These are phyloP conservation scores for Drosophila helvetica DNA, from an alignment of 2,888 invertebrate genomes.

Conservation along the genomic window DNA sequence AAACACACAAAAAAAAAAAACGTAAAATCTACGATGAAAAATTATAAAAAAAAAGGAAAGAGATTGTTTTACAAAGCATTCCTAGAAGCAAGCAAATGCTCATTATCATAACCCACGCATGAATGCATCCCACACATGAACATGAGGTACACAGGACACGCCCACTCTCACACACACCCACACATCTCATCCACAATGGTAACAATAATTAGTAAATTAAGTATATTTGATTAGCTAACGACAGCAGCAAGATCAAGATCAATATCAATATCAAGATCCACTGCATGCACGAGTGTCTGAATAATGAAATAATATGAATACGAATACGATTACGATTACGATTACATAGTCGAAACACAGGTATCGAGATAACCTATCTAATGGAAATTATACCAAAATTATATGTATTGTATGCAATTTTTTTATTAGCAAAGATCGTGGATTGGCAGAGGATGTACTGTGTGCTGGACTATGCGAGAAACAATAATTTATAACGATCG, in stretches of 20 bases:
- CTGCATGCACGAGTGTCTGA: conserved; percentile 60
- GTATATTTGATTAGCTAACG: conserved; percentile 65
- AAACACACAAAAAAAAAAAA: conserved; percentile 9
- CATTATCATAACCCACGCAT: conserved; percentile 60
- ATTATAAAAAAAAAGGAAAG: conserved; percentile 44
- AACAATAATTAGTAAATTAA: conserved; percentile 84
- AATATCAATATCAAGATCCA: conserved; percentile 29
- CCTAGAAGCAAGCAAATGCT: conserved; percentile 37
- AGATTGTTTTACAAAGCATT: conserved; percentile 31
- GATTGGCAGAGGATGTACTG: neutral
- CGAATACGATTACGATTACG: conserved; percentile 13
- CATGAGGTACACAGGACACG: neutral
- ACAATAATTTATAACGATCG: conserved; percentile 34
- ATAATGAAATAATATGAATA: conserved; percentile 48
- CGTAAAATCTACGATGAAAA: conserved; percentile 5
- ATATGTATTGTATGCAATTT: conserved; percentile 9
- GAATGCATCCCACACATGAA: conserved; percentile 42
- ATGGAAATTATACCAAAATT: conserved; percentile 24
- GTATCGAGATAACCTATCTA: conserved; percentile 17
- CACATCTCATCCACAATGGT: conserved; percentile 83
- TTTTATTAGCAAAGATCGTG: conserved; percentile 8
- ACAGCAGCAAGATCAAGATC: conserved; percentile 22
- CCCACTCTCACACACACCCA: conserved; percentile 8
- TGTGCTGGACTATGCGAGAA: conserved; percentile 3
- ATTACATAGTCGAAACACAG: conserved; percentile 30